Conservation (phyloP, 2,113 vertebrate species). For the Sterna hirundo region DNA sequence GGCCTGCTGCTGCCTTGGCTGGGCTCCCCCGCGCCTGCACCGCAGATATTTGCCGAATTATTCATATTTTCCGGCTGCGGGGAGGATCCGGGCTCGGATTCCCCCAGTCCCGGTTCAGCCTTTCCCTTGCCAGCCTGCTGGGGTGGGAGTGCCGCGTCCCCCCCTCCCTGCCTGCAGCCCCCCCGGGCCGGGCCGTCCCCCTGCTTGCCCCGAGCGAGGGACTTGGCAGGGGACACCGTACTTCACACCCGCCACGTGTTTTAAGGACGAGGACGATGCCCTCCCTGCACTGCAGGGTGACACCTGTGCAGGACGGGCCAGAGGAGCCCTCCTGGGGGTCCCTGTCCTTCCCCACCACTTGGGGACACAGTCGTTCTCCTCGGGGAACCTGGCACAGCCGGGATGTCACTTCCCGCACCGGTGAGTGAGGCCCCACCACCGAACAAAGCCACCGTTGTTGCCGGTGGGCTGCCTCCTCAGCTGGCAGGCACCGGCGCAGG, state of each 20-base stretch:
- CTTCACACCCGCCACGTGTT: fast-evolving
- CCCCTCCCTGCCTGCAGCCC: background rate
- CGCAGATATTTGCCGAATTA: conserved; percentile 64
- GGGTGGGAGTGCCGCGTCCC: background rate
- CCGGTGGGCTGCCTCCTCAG: background rate
- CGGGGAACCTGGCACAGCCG: background rate
- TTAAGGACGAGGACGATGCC: background rate
- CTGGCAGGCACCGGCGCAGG: background rate
- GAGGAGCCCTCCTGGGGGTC: background rate
- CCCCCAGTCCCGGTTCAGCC: background rate
- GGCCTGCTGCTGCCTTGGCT: conserved; percentile 62
- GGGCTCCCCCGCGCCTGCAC: conserved; percentile 34
- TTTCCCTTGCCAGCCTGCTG: conserved; percentile 43
- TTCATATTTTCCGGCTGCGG: conserved; percentile 63
- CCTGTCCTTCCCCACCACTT: background rate
- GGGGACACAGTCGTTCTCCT: fast-evolving
- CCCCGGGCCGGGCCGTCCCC: fast-evolving
- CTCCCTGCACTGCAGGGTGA: fast-evolving
- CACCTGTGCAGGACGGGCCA: background rate
- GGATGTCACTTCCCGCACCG: background rate
- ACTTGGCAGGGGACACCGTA: background rate
- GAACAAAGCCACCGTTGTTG: conserved; percentile 50
- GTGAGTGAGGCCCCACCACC: background rate
- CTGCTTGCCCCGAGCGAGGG: background rate
- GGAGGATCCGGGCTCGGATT: conserved; percentile 42